These are phyloP conservation scores for Esox lucius DNA, from an alignment of 2,797 vertebrate genomes.

Conservation along the genomic window DNA sequence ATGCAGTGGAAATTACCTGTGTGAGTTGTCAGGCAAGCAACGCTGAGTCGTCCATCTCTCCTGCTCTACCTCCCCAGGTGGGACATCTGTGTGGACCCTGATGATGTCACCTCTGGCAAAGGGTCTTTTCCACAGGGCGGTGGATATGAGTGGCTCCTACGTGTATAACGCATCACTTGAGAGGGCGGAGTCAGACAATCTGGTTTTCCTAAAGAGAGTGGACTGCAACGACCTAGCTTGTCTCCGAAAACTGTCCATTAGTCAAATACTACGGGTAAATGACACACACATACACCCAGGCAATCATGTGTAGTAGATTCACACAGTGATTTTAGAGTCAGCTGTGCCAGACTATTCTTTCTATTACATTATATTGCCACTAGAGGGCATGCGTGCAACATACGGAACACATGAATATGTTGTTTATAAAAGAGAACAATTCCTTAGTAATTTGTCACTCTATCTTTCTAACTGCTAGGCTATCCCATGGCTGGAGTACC, in stretches of 20 bases:
- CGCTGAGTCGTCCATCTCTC: not conserved
- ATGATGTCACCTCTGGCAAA: slow-evolving; percentile 77
- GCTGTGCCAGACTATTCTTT: not conserved
- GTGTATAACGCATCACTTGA: slow-evolving; percentile 59
- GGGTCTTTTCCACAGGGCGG: slow-evolving; percentile 75
- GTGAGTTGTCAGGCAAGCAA: too few relatives aligned
- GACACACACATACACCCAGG: not conserved
- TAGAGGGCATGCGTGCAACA: not conserved
- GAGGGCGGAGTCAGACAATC: slow-evolving; percentile 72
- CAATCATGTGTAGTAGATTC: not conserved
- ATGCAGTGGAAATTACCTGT: too few relatives aligned
- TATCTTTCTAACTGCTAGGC: slow-evolving; percentile 52
- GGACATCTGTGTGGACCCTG: slow-evolving; percentile 76
- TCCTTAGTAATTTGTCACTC: not conserved
- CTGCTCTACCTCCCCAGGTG: slow-evolving; percentile 54
- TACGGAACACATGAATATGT: not conserved
- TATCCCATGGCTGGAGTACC: slow-evolving; percentile 73
- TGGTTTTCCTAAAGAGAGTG: slow-evolving; percentile 56
- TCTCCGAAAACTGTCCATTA: slow-evolving; percentile 59
- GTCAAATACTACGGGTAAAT: slow-evolving; percentile 70
- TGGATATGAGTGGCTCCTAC: slow-evolving; percentile 78
- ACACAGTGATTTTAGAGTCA: not conserved
- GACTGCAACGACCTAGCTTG: slow-evolving; percentile 73
- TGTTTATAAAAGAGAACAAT: too few relatives aligned
- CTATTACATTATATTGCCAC: not conserved